Percentiles rank a stretch among this genome's conserved stretches.
Evolutionary conservation across 2,113 vertebrate genomes (phyloP).

Genomic region (Chaetura pelagica): DNA sequence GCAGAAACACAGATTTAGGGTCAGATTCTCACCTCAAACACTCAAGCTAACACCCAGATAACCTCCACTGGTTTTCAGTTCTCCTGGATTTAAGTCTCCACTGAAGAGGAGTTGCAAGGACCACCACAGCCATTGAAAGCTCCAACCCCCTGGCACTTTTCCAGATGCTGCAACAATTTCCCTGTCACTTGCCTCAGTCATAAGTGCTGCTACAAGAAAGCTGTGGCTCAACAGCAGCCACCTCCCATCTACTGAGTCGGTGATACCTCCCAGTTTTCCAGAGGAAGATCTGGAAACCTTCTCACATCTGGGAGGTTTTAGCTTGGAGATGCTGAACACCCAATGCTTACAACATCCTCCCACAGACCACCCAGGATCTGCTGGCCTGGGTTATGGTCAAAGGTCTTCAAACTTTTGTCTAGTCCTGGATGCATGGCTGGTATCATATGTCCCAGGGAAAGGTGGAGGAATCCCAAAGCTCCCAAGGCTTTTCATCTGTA

Average conservation of each 20-base stretch:
- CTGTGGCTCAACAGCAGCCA: neutral
- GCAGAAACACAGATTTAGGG: neutral
- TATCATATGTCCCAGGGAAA: accelerated
- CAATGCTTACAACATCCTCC: accelerated
- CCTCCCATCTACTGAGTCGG: neutral
- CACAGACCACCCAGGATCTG: accelerated
- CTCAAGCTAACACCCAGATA: neutral
- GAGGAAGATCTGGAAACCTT: neutral
- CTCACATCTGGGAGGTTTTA: neutral
- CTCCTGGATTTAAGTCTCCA: neutral
- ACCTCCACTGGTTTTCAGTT: neutral
- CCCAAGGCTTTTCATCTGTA: neutral
- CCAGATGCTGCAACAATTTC: neutral
- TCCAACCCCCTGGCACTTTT: neutral
- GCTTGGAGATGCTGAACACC: neutral
- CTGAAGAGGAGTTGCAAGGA: neutral
- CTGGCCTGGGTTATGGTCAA: neutral
- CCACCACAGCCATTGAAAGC: accelerated
- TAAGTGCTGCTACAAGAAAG: neutral
- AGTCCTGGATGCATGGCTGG: accelerated
- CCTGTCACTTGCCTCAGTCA: neutral
- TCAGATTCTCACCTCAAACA: neutral
- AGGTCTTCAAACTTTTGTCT: neutral
- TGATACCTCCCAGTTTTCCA: neutral
- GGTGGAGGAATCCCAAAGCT: neutral